Evolutionary conservation across 2,797 vertebrate genomes (phyloP).

Genomic region (Zenarchopterus dispar): DNA sequence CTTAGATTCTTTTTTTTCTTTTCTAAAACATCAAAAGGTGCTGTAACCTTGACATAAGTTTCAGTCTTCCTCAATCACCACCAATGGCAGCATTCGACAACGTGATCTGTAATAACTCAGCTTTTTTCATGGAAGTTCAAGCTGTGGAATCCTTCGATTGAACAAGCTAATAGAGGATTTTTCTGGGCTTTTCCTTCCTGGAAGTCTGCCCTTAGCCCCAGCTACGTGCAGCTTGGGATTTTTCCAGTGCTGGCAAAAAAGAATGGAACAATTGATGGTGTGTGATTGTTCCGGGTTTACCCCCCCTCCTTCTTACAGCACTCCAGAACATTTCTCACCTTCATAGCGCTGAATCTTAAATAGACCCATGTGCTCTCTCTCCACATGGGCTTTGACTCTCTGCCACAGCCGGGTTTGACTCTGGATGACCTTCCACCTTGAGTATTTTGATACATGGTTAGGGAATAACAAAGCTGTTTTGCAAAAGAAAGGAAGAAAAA

Average conservation of each 20-base stretch:
- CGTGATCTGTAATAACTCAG: slow-evolving; percentile 49
- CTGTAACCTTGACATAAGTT: slow-evolving; percentile 18
- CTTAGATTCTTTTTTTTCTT: slow-evolving; percentile 28
- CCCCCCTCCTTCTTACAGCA: slow-evolving; percentile 41
- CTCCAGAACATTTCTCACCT: slow-evolving; percentile 72
- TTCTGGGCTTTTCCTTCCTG: slow-evolving; percentile 68
- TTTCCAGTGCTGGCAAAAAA: slow-evolving; percentile 67
- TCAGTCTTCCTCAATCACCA: too few relatives aligned
- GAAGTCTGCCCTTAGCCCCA: slow-evolving; percentile 55
- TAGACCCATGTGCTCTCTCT: slow-evolving; percentile 34
- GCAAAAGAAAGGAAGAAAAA: slow-evolving; percentile 34
- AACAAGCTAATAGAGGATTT: slow-evolving; percentile 55
- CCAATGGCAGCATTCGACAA: slow-evolving; percentile 27
- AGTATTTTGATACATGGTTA: slow-evolving; percentile 48
- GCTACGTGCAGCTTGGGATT: slow-evolving; percentile 54
- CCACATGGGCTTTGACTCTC: slow-evolving; percentile 47
- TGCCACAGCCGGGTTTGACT: slow-evolving; percentile 49
- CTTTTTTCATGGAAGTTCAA: slow-evolving; percentile 60
- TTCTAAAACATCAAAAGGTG: slow-evolving; percentile 2
- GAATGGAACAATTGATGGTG: slow-evolving; percentile 76
- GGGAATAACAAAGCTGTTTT: slow-evolving; percentile 39
- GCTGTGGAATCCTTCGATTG: slow-evolving; percentile 58
- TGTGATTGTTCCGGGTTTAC: slow-evolving; percentile 66
- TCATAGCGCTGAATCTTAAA: slow-evolving; percentile 55
- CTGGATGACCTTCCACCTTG: slow-evolving; percentile 57